Evolutionary conservation across 2,113 vertebrate species (phyloP), one percentile per base, ranked within the genome.

Genomic region (Hyaena hyaena): DNA sequence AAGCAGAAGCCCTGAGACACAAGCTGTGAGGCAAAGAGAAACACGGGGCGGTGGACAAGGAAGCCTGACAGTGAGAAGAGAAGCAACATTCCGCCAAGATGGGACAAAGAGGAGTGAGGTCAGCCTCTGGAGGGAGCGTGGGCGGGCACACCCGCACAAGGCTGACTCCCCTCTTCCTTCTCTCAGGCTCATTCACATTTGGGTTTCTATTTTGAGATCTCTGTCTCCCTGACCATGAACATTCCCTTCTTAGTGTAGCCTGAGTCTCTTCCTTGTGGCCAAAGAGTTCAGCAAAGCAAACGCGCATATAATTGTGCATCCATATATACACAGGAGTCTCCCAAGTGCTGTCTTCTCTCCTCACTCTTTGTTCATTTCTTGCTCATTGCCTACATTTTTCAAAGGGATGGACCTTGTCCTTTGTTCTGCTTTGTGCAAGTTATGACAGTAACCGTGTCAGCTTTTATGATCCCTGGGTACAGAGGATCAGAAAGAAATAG

Each of bases 371-470:
- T 66, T n/a, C 39, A 28, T 88, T 80, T 39, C 61, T 79, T 68
- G 55, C 19, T 50, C 45, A 43, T 88, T 82, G 80, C 45, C 87
- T 80, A 53, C 55, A 35, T 90, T 63, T 95, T 74, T 79, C 53
- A 86, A 92, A 86, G 77, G 35, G 58, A 90, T 43, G 14, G 68
- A 10, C 39, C 10, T 61, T 90, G 74, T 66, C 71, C 33, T 96
- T 90, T 79, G 74, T 68, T 93, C 82, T 90, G 7, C 81, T 87
- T 90, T 96, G 79, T 63, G 43, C 58, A 23, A 48, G 28, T 58
- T 58, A n/a, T 82, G 73, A 19, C 23, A 66, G 23, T 43, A 81
- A 86, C 24, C 4, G 2, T 65, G 50, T 31, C 73, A 74, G 65
- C 48, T 93, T 83, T 76, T 89, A 65, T 43, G 55, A 58, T 77